A percentile compares a stretch with the other conserved stretches of the same genome.
Evolutionary conservation across 2,888 invertebrate species (phyloP).

Genomic region (Atethmia centrago): DNA sequence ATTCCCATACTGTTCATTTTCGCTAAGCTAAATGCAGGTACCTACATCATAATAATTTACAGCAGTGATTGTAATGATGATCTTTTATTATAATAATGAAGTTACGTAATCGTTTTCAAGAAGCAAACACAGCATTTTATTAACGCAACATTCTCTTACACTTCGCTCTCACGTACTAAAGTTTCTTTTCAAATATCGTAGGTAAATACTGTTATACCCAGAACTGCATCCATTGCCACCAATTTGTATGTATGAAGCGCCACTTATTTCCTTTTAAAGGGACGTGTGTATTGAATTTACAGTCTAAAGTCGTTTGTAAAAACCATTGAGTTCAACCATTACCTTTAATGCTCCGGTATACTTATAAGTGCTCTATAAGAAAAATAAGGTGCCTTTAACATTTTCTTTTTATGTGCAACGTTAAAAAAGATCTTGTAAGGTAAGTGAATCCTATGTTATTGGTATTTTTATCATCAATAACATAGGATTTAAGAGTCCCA

Average conservation of each 20-base stretch:
- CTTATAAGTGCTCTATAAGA: neutral
- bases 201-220: constrained; percentile 17
- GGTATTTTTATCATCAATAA: no score
- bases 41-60: no score
- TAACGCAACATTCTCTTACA: neutral
- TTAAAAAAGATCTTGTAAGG: no score
- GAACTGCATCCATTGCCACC: constrained; percentile 36
- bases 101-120: neutral
- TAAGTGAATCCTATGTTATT: no score
- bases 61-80: no score
- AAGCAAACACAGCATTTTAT: constrained; percentile 7
- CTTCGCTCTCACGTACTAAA: neutral
- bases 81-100: neutral
- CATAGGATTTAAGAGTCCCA: no score
- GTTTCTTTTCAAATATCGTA: neutral
- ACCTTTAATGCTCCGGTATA: constrained; percentile 30
- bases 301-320: constrained; percentile 41
- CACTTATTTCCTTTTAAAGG: constrained; percentile 44
- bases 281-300: constrained; percentile 55
- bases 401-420: neutral
- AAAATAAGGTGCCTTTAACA: neutral
- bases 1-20: no score
- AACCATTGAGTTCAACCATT: constrained; percentile 44
- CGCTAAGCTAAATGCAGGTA: no score
- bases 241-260: constrained; percentile 59